Evolutionary conservation across 2,888 invertebrate species (phyloP).

Genomic region (Leptogaster cylindrica): DNA sequence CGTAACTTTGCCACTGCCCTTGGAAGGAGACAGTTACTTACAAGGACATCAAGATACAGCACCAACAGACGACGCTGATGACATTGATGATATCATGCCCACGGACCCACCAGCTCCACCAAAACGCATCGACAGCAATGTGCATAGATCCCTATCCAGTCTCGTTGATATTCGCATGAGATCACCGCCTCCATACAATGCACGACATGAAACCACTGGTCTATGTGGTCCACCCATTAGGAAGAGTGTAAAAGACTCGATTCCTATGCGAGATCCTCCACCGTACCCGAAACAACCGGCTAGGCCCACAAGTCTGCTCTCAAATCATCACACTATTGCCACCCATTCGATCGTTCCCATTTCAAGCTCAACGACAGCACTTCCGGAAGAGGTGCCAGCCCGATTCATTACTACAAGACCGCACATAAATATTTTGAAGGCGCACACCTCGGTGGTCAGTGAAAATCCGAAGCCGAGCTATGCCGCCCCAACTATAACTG

Average conservation of each 20-base stretch:
- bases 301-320: conserved; percentile 60
- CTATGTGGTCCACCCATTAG: conserved; percentile 58
- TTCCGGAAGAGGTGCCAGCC: conserved; percentile 75
- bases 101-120: conserved; percentile 73
- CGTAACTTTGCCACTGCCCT: conserved; percentile 74
- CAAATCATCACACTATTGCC: conserved; percentile 49
- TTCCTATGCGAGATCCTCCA: conserved; percentile 68
- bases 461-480: conserved; percentile 68
- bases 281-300: conserved; percentile 67
- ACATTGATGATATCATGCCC: conserved; percentile 60
- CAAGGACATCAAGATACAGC: conserved; percentile 68
- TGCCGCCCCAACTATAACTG: conserved; percentile 61
- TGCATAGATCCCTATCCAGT: conserved; percentile 63
- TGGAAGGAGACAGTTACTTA: conserved; percentile 67
- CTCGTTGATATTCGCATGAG: conserved; percentile 59
- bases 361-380: conserved; percentile 58
- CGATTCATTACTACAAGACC: conserved; percentile 79
- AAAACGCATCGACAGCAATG: conserved; percentile 71
- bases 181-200: conserved; percentile 76
- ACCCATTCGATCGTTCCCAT: conserved; percentile 56
- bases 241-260: conserved; percentile 50
- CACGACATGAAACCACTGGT: conserved; percentile 67
- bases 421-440: conserved; percentile 77
- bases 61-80: conserved; percentile 65
- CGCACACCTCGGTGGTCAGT: conserved; percentile 74